Evolutionary conservation across 1,140 invertebrate genomes (phyloP), one percentile per base, ranked within the genome.

Genomic region (Drosophila hydei): DNA sequence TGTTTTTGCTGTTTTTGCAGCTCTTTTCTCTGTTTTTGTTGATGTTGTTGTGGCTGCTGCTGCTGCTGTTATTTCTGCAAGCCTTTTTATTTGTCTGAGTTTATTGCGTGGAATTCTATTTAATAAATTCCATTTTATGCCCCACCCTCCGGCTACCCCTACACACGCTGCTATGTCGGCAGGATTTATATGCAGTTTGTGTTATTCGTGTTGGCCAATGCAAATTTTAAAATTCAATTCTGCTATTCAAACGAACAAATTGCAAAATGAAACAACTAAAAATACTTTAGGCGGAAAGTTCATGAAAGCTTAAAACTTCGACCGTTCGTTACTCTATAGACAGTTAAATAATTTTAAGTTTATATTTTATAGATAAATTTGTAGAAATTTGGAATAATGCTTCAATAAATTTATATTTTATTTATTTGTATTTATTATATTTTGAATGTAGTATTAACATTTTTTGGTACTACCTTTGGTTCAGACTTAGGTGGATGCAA

Each of bases 51-150:
- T 51, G 2, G 36, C 42, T 38, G 19, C 6, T 50, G 18, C n/a
- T 33, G 48, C 30, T 67, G 63, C 60, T 62, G 61, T 61, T 59
- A 48, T 50, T 52, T 63, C 27, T 64, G 62, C 38, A 19, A 60
- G 54, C 52, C 36, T 68, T 72, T 75, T 59, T 63, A 23, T 64
- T 59, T 47, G 45, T 51, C 47, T 51, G 68, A 87, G 75, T 87
- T 87, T 87, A 87, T 87, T 88, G 83, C 79, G 83, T 80, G 78
- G 83, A 87, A 87, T 88, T 84, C 75, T 87, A 87, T 87, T 87
- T 88, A 87, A 87, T 88, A 87, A 87, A 87, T 87, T 87, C 83
- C 83, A 87, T 87, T 88, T 88, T 68, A 58, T 54, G 56, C 71
- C 38, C 38, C 45, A 50, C 30, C 33, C 19, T 12, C 21, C 18